Percentiles rank a stretch among this genome's conserved stretches.
Conservation (phyloP, 2,888 invertebrate genomes). For the Alentia gelatinosa region DNA sequence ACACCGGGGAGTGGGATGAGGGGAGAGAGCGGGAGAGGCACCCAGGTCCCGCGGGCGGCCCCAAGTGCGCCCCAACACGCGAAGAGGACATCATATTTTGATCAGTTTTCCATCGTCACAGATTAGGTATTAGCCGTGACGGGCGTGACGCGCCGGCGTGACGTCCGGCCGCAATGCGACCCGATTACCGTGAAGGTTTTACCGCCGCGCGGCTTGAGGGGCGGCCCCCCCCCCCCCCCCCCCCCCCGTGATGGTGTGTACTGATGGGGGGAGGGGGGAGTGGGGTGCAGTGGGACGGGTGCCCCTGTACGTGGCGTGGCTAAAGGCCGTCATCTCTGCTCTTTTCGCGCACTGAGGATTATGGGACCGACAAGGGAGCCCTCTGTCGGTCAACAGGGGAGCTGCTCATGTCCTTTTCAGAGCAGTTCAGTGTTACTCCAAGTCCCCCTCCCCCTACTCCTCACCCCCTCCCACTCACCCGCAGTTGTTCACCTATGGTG, state of each 20-base stretch:
- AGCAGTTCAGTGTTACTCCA: too few relatives aligned
- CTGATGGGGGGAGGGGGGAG: background rate
- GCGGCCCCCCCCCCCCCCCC: background rate
- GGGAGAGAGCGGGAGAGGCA: background rate
- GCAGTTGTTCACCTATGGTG: too few relatives aligned
- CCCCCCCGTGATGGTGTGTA: too few relatives aligned
- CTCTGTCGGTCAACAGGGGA: background rate
- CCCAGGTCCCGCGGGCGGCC: background rate
- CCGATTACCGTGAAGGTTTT: background rate
- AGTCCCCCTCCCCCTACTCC: background rate
- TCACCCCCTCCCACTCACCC: too few relatives aligned
- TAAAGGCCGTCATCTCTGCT: background rate
- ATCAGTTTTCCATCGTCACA: constrained; percentile 23
- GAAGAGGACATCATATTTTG: constrained; percentile 14
- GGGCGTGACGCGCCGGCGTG: background rate
- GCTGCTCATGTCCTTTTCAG: too few relatives aligned
- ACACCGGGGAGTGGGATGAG: background rate
- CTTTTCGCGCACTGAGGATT: constrained; percentile 9
- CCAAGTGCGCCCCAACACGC: background rate
- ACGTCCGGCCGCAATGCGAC: constrained; percentile 3
- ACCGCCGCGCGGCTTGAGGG: background rate
- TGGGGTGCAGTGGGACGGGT: background rate
- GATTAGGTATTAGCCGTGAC: constrained; percentile 12
- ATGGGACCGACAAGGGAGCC: background rate
- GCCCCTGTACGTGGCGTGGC: background rate